Evolutionary conservation across 2,797 vertebrate genomes (phyloP), one percentile per base, ranked within the genome.

Genomic region (Cynodonichthys magdalenae): DNA sequence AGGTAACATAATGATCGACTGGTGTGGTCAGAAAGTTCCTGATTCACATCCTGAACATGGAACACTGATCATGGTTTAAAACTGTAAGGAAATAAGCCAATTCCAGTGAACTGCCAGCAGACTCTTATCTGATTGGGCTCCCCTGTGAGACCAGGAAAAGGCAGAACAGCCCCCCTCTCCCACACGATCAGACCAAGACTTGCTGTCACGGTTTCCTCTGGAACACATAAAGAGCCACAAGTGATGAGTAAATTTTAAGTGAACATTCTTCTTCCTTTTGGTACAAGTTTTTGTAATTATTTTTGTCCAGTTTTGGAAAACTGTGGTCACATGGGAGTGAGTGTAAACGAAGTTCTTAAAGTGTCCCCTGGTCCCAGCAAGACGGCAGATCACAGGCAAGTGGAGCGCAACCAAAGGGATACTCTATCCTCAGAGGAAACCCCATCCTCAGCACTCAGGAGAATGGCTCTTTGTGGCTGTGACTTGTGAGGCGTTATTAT

Each of bases 351-450:
- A 58, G 53, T 63, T 71, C 47, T 63, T 24, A 42, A 75, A 71
- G 66, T 69, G 15, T 2, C 69, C 50, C 75, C 55, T 15, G 58
- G 34, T 74, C 58, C 53, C 53, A n/a, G 45, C 56, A 6, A 55
- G 61, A 69, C 4, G 41, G 20, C 61, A 6, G 64, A 60, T 75
- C 73, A 49, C 67, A 64, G 69, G 31, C 73, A 11, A 63, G 80
- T 85, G 81, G 85, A 66, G 18, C 20, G 1, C 29, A 61, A 77
- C 80, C 87, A 84, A 66, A 54, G 52, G 59, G 90, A 79, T 4
- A 91, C 82, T 84, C 75, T 83, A 91, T 86, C 87, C 86, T 39
- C 65, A 15, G 55, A 79, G 81, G 90, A 89, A 92, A 92, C 83
- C 63, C 76, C 85, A 90, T 91, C 88, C 88, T 29, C 31, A 4